These are phyloP conservation scores for Capitulum mitella DNA, from an alignment of 2,888 invertebrate genomes.

Conservation along the genomic window DNA sequence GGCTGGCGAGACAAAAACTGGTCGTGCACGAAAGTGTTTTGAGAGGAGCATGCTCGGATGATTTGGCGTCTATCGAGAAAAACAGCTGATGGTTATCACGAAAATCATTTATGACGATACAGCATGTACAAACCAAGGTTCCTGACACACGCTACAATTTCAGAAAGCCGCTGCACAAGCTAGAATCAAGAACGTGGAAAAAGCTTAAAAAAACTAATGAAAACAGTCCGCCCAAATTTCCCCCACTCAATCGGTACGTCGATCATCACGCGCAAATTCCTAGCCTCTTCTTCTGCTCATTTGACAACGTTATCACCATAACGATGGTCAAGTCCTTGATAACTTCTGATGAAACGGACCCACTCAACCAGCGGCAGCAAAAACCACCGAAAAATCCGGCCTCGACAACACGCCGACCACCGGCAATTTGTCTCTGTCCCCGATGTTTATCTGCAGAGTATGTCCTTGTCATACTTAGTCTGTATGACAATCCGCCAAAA, in stretches of 20 bases:
- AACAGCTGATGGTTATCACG: not conserved
- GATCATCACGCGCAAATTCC: not conserved
- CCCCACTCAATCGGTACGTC: too few relatives aligned
- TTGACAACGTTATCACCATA: not conserved
- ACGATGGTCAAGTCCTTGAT: not conserved
- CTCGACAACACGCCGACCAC: not conserved
- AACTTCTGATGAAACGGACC: not conserved
- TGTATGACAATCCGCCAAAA: not conserved
- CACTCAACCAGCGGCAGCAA: not conserved
- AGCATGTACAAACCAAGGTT: too few relatives aligned
- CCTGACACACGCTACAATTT: too few relatives aligned
- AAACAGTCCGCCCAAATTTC: too few relatives aligned
- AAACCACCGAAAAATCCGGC: constrained; percentile 3
- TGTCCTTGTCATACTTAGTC: constrained; percentile 3
- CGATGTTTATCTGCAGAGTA: not conserved
- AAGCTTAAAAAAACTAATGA: too few relatives aligned
- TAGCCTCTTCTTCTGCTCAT: not conserved
- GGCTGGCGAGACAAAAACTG: too few relatives aligned
- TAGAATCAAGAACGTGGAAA: too few relatives aligned
- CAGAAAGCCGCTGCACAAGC: too few relatives aligned
- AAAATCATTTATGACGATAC: too few relatives aligned
- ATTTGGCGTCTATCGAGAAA: not conserved
- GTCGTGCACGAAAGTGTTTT: not conserved
- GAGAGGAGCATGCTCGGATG: not conserved
- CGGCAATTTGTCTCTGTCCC: not conserved